Evolutionary conservation across 2,888 invertebrate species (phyloP).

Genomic region (Dermolepida albohirtum): DNA sequence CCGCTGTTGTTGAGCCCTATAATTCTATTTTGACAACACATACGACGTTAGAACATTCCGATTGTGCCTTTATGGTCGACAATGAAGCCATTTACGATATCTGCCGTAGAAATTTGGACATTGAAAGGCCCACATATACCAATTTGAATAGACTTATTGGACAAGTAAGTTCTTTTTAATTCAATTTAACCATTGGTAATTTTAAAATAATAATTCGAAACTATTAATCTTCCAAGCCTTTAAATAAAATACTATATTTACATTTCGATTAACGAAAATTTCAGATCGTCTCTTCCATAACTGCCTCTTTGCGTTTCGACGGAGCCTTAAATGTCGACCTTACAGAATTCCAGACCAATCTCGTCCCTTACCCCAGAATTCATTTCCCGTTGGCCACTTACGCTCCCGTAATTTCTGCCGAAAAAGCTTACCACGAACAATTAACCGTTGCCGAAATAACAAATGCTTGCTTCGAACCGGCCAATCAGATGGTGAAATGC

Average conservation of each 20-base stretch:
- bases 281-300: conserved; percentile 93
- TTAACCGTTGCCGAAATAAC: conserved; percentile 92
- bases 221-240: too few relatives aligned
- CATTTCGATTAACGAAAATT: conserved; percentile 20
- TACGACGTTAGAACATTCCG: conserved; percentile 87
- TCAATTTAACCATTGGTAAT: too few relatives aligned
- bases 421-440: conserved; percentile 94
- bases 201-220: too few relatives aligned
- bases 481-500: conserved; percentile 94
- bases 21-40: conserved; percentile 94
- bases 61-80: conserved; percentile 94
- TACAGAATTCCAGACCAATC: conserved; percentile 93
- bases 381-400: conserved; percentile 94
- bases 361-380: conserved; percentile 95
- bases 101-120: conserved; percentile 86
- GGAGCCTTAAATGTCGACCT: conserved; percentile 93
- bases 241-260: too few relatives aligned
- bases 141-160: conserved; percentile 90
- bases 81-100: conserved; percentile 91
- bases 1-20: conserved; percentile 88
- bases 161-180: conserved; percentile 64
- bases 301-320: conserved; percentile 91
- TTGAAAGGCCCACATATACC: conserved; percentile 86
- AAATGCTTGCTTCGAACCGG: conserved; percentile 94
- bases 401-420: conserved; percentile 91